Evolutionary conservation across 1,140 invertebrate species (phyloP).

Genomic region (Hycleus phaleratus): DNA sequence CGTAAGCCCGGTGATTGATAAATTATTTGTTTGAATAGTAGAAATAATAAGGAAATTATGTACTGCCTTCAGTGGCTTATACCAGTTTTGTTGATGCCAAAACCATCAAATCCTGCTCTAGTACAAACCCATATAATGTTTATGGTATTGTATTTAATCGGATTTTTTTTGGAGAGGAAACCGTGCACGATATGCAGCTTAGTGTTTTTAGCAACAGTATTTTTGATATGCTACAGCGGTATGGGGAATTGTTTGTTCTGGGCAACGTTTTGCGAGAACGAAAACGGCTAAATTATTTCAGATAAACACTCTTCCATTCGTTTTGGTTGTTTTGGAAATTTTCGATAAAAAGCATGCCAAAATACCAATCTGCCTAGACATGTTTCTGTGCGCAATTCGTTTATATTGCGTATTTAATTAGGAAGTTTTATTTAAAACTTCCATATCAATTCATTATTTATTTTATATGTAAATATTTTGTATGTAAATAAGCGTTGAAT

Average conservation of each 20-base stretch:
- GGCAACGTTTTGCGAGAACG: slow-evolving; percentile 68
- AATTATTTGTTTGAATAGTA: slow-evolving; percentile 5
- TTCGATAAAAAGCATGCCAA: too few relatives aligned
- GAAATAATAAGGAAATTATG: slow-evolving; percentile 51
- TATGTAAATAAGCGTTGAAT: too few relatives aligned
- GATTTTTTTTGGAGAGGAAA: slow-evolving; percentile 90
- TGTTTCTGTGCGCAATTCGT: too few relatives aligned
- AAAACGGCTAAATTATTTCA: slow-evolving; percentile 41
- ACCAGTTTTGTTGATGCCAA: slow-evolving; percentile 92
- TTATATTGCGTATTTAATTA: too few relatives aligned
- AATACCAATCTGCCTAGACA: too few relatives aligned
- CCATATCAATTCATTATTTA: too few relatives aligned
- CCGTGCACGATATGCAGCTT: slow-evolving; percentile 94
- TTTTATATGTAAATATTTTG: too few relatives aligned
- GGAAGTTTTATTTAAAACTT: too few relatives aligned
- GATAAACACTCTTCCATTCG: too few relatives aligned
- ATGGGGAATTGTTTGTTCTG: slow-evolving; percentile 91
- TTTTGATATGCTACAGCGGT: slow-evolving; percentile 92
- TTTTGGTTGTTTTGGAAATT: too few relatives aligned
- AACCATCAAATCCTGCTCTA: slow-evolving; percentile 89
- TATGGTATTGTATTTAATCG: slow-evolving; percentile 86
- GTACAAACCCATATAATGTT: slow-evolving; percentile 96
- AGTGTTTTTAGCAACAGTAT: slow-evolving; percentile 86
- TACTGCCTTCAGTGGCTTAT: slow-evolving; percentile 98
- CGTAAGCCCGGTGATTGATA: background rate